Conservation (phyloP, 23 tunicate species). For the Ascidia mentula region DNA sequence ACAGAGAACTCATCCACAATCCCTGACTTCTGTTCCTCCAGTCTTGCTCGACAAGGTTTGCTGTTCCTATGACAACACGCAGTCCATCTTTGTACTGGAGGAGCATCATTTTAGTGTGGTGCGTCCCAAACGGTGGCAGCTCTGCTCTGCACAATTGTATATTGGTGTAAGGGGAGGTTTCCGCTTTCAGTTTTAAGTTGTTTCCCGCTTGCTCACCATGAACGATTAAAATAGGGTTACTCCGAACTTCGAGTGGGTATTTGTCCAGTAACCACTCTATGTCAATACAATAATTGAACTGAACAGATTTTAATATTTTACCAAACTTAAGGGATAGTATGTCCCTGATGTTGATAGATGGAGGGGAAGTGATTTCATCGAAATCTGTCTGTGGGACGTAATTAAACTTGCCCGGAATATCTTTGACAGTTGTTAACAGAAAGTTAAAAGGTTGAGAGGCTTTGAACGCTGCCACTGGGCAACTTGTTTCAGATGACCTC, state of each 20-base stretch:
- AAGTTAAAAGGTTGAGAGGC: constrained; percentile 54
- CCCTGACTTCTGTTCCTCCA: constrained; percentile 89
- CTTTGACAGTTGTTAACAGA: constrained; percentile 70
- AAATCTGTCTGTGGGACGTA: constrained; percentile 7
- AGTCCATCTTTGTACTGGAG: constrained; percentile 53
- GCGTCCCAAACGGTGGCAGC: constrained; percentile 91
- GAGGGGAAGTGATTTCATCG: constrained; percentile 2
- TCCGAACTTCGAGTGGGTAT: constrained; percentile 30
- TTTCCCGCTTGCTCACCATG: constrained; percentile 65
- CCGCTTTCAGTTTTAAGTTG: constrained; percentile 16
- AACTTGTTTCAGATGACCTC: not conserved
- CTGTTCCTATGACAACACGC: constrained; percentile 71
- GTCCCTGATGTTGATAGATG: constrained; percentile 58
- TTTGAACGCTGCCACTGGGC: constrained; percentile 41
- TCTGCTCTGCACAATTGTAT: constrained; percentile 57
- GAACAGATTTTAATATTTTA: constrained; percentile 41
- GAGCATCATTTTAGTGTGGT: constrained; percentile 96
- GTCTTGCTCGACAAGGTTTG: constrained; percentile 72
- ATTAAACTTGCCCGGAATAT: constrained; percentile 43
- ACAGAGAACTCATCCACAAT: constrained; percentile 81
- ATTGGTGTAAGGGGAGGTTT: constrained; percentile 29
- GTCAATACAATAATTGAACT: constrained; percentile 87
- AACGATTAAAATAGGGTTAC: constrained; percentile 63
- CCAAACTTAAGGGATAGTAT: constrained; percentile 64
- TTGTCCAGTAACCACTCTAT: constrained; percentile 78